These are phyloP conservation scores for Dendrocopos noguchii DNA, from an alignment of 2,113 vertebrate genomes.

Conservation along the genomic window DNA sequence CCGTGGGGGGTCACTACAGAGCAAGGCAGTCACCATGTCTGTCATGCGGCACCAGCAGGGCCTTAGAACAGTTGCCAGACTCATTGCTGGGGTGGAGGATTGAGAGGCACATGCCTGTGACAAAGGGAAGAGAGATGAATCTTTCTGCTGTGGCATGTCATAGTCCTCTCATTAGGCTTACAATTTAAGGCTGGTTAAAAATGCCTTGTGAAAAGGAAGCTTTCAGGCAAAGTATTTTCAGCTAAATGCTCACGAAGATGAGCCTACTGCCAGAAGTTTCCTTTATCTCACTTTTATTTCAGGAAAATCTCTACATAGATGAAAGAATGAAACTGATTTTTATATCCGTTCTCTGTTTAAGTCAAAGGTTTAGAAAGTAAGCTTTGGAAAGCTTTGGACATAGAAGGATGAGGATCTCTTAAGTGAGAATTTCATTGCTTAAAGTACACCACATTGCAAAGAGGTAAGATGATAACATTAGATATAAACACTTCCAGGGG, in stretches of 20 bases:
- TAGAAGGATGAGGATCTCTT: neutral
- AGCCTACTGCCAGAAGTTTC: neutral
- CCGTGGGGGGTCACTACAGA: constrained; percentile 45
- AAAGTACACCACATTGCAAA: neutral
- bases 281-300: neutral
- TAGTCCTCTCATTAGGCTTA: neutral
- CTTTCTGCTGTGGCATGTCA: neutral
- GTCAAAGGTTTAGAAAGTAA: neutral
- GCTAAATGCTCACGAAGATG: neutral
- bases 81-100: neutral
- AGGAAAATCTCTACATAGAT: neutral
- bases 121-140: neutral
- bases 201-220: neutral
- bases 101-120: neutral
- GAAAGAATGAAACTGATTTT: neutral
- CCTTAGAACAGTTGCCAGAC: neutral
- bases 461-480: neutral
- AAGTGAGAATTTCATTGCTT: neutral
- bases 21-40: neutral
- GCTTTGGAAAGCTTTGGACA: neutral
- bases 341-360: neutral
- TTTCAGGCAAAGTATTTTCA: neutral
- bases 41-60: neutral
- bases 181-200: neutral
- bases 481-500: neutral